phyloP scores from a whole-genome alignment of 2,888 invertebrate genomes.

The Euzophera pinguis region DNA sequence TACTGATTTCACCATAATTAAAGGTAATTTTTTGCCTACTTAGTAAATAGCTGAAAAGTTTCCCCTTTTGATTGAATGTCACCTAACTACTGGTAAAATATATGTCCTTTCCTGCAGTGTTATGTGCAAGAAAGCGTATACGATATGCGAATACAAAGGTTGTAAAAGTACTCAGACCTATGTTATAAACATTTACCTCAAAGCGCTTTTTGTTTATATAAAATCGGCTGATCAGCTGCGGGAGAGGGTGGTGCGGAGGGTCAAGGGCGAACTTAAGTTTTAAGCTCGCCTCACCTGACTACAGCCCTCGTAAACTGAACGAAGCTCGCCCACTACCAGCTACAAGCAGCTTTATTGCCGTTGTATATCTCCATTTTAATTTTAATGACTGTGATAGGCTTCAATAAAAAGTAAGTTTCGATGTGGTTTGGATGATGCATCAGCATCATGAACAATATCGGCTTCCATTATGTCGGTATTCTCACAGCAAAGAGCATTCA shows the following conservation, averaged over 20 bases:
- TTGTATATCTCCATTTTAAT: not conserved
- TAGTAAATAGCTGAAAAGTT: not conserved
- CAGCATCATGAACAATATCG: too few species aligned
- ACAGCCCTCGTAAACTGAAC: not conserved
- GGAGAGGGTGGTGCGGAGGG: not conserved
- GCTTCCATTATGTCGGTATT: not conserved
- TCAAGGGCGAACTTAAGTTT: slow-evolving; percentile 1
- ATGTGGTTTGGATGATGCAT: too few species aligned
- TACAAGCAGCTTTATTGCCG: not conserved
- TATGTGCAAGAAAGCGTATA: too few species aligned
- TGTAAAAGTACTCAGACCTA: too few species aligned
- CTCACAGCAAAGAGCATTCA: not conserved
- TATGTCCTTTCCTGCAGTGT: too few species aligned
- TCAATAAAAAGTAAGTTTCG: not conserved
- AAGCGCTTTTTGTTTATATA: too few species aligned
- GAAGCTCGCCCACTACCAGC: not conserved
- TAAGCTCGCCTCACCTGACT: slow-evolving; percentile 1
- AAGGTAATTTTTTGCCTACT: too few species aligned
- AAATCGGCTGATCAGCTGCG: not conserved
- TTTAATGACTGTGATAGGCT: not conserved
- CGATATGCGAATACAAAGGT: too few species aligned
- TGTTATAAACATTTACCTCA: too few species aligned
- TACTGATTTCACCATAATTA: too few species aligned
- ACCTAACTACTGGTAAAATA: too few species aligned
- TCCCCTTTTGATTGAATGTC: too few species aligned